phyloP scores from a whole-genome alignment of 1,140 invertebrate genomes.

The Subanguina moxae region DNA sequence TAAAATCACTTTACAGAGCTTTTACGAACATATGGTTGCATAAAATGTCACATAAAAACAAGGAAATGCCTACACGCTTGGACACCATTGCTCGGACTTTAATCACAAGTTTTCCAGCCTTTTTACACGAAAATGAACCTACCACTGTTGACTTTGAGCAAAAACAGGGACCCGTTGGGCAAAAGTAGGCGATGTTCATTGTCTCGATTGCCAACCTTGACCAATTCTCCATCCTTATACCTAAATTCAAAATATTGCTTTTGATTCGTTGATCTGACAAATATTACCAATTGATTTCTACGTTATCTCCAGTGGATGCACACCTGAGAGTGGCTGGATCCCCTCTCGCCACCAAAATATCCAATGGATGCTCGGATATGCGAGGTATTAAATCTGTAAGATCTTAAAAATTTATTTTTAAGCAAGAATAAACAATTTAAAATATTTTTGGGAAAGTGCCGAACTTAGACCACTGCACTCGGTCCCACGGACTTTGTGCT shows the following conservation, averaged over 20 bases:
- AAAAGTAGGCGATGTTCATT: slow-evolving; percentile 41
- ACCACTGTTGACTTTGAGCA: slow-evolving; percentile 41
- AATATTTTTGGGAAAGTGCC: neutral
- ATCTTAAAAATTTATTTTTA: neutral
- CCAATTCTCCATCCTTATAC: slow-evolving; percentile 36
- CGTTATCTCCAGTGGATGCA: slow-evolving; percentile 30
- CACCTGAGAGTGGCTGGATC: slow-evolving; percentile 43
- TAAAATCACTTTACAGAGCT: too few relatives aligned
- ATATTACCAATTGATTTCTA: slow-evolving; percentile 38
- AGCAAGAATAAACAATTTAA: neutral
- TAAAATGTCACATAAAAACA: too few relatives aligned
- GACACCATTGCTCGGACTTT: too few relatives aligned
- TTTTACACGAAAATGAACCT: neutral
- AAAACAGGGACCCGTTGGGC: slow-evolving; percentile 45
- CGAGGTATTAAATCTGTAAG: slow-evolving; percentile 25
- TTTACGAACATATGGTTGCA: too few relatives aligned
- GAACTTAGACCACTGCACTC: too few relatives aligned
- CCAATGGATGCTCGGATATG: slow-evolving; percentile 44
- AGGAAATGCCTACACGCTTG: too few relatives aligned
- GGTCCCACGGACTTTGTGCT: too few relatives aligned
- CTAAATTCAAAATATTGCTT: too few relatives aligned
- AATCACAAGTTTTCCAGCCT: too few relatives aligned
- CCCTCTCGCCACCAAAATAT: slow-evolving; percentile 40
- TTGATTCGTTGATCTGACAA: neutral
- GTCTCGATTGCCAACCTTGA: slow-evolving; percentile 44